Conservation (phyloP, 2,888 invertebrate genomes). For the Euclidia mi region DNA sequence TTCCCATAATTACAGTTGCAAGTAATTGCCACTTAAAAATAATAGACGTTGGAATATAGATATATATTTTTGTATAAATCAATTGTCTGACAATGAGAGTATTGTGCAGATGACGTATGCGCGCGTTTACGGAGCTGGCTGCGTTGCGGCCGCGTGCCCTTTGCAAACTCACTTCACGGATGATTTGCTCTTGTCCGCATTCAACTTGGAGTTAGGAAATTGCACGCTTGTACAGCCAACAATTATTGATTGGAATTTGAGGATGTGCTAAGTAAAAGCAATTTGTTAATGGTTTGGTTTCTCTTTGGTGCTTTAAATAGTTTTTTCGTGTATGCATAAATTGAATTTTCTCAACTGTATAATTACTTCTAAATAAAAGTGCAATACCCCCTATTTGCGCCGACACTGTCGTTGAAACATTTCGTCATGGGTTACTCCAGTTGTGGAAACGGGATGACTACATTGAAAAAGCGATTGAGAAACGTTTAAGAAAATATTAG, state of each 20-base stretch:
- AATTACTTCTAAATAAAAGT: no score
- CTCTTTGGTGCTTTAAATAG: no score
- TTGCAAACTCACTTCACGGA: constrained; percentile 65
- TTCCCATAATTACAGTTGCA: constrained; percentile 36
- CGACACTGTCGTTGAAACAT: no score
- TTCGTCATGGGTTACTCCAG: no score
- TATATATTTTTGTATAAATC: constrained; percentile 43
- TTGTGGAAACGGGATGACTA: no score
- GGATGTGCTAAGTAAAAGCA: constrained; percentile 22
- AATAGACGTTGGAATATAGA: constrained; percentile 24
- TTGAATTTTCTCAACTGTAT: no score
- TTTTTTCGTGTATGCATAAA: no score
- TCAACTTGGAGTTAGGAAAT: constrained; percentile 53
- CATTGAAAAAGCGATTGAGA: no score
- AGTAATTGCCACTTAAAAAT: constrained; percentile 47
- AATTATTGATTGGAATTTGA: constrained; percentile 35
- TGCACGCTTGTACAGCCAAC: constrained; percentile 42
- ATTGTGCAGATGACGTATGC: constrained; percentile 60
- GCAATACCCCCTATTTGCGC: no score
- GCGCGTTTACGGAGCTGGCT: constrained; percentile 55
- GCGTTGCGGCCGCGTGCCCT: constrained; percentile 54
- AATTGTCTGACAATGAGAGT: constrained; percentile 38
- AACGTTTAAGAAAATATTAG: no score
- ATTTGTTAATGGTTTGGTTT: constrained; percentile 12
- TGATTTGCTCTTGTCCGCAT: constrained; percentile 60